Evolutionary conservation across 2,113 vertebrate genomes (phyloP).

Genomic region (Tetrax tetrax): DNA sequence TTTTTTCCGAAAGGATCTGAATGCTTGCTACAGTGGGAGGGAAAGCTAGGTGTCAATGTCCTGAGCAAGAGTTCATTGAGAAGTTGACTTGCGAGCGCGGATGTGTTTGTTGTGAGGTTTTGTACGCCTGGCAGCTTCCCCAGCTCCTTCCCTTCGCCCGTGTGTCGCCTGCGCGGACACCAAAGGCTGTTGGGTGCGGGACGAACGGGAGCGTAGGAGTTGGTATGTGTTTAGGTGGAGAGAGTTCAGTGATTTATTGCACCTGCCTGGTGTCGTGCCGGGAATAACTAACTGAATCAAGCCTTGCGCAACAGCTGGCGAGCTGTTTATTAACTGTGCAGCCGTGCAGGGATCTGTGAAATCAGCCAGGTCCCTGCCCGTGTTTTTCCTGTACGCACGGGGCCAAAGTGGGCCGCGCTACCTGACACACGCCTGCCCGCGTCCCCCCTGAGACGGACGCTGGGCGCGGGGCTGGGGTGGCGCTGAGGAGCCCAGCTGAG

Average conservation of each 20-base stretch:
- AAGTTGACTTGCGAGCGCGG: neutral
- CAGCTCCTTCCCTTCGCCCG: neutral
- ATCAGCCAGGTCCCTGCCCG: neutral
- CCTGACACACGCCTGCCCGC: neutral
- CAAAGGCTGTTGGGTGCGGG: neutral
- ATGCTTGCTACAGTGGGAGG: neutral
- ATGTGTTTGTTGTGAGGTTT: neutral
- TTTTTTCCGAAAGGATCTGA: neutral
- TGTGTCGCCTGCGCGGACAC: neutral
- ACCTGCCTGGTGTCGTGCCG: neutral
- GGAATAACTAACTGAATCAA: conserved; percentile 4
- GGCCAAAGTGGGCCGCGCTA: neutral
- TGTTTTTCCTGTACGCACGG: fast-evolving
- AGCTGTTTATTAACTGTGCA: conserved; percentile 40
- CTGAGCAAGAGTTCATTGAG: neutral
- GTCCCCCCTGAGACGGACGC: fast-evolving
- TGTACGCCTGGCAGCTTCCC: neutral
- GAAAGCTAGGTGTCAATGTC: neutral
- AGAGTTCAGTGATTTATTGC: neutral
- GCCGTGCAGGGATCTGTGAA: neutral
- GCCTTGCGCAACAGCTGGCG: neutral
- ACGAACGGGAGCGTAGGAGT: neutral
- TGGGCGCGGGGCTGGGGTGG: fast-evolving
- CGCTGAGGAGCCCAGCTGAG: fast-evolving
- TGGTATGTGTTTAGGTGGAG: neutral